Evolutionary conservation across 2,113 vertebrate genomes (phyloP).

Genomic region (Protomyctophum bolini): DNA sequence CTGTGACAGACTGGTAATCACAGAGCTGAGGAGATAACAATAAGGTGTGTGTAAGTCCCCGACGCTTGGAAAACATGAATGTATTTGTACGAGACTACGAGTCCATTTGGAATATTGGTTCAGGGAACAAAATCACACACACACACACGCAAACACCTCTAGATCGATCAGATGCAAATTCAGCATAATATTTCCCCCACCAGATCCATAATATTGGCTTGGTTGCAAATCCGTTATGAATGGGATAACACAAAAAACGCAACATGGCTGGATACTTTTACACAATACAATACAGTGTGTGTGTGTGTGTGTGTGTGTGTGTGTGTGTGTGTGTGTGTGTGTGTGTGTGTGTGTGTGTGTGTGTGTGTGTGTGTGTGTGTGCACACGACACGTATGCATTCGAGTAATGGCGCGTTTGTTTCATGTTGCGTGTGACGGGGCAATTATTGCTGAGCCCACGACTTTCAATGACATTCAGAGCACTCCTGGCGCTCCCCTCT

Average conservation of each 20-base stretch:
- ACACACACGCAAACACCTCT: neutral
- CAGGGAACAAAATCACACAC: neutral
- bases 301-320: neutral
- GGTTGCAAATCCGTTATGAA: neutral
- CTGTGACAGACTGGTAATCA: neutral
- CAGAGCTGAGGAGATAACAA: neutral
- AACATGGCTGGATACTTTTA: constrained; percentile 43
- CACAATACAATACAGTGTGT: constrained; percentile 56
- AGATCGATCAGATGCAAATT: constrained; percentile 1
- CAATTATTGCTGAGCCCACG: constrained; percentile 68
- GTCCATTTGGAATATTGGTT: no score
- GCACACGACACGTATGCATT: neutral
- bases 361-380: constrained; percentile 12
- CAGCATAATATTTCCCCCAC: neutral
- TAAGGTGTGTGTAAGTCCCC: neutral
- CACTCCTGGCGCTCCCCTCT: constrained; percentile 37
- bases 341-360: constrained; percentile 22
- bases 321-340: neutral
- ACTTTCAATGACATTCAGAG: constrained; percentile 73
- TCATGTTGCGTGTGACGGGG: constrained; percentile 60
- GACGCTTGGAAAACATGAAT: no score
- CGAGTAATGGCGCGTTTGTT: constrained; percentile 51
- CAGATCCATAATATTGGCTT: neutral
- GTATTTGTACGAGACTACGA: no score
- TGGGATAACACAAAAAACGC: constrained; percentile 1